These are phyloP conservation scores for Lepidothrix coronata DNA, from an alignment of 2,113 vertebrate species.

Conservation along the genomic window DNA sequence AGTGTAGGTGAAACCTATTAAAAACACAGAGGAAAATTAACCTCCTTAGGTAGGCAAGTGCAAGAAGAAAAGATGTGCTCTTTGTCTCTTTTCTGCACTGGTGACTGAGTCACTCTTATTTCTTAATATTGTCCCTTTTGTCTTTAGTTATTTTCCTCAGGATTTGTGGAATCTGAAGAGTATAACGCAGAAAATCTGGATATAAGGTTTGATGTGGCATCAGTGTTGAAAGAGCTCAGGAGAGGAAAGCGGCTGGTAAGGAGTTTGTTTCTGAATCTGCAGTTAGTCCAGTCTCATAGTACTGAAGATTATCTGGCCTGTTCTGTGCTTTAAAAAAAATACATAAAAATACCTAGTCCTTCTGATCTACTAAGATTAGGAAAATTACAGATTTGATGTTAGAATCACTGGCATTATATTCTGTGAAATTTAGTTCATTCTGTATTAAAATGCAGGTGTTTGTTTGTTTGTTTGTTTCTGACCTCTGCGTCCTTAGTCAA, in stretches of 20 bases:
- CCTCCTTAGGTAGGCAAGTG: not conserved
- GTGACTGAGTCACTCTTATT: not conserved
- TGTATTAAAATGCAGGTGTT: not conserved
- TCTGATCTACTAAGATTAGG: not conserved
- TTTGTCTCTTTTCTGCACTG: not conserved
- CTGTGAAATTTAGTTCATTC: not conserved
- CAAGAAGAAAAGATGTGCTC: not conserved
- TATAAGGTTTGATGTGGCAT: conserved; percentile 72
- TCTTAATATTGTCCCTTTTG: not conserved
- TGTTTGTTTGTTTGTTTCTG: not conserved
- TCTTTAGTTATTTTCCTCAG: conserved; percentile 76
- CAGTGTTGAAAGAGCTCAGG: conserved; percentile 70
- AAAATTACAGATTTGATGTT: not conserved
- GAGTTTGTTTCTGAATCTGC: not conserved
- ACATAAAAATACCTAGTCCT: not conserved
- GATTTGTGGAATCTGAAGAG: conserved; percentile 73
- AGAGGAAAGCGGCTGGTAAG: conserved; percentile 79
- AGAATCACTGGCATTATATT: not conserved
- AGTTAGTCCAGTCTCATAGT: not conserved
- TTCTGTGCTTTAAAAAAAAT: not conserved
- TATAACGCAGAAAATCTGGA: conserved; percentile 12
- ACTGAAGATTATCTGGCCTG: not conserved
- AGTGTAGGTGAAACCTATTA: not conserved
- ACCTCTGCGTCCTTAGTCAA: not conserved
- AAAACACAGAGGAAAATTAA: not conserved